A percentile compares a stretch with the other conserved stretches of the same genome.
These are phyloP conservation scores for Cryptocheilus praepositus DNA, from an alignment of 2,888 invertebrate genomes.

Conservation along the genomic window DNA sequence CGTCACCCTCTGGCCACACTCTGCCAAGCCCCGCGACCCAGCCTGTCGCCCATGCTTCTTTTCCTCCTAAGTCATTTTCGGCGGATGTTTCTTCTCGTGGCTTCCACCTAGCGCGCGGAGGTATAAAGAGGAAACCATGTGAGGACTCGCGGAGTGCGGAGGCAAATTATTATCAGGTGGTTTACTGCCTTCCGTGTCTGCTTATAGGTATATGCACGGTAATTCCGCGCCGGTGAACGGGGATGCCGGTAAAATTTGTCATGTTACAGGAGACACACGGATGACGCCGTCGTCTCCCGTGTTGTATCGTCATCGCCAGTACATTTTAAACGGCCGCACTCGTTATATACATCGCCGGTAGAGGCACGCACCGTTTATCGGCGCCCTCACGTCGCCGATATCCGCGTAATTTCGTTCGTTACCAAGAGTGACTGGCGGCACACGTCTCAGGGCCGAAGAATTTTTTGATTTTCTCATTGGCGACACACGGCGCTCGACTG, in stretches of 20 bases:
- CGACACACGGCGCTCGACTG: too few species aligned
- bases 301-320: too few species aligned
- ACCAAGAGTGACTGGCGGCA: too few species aligned
- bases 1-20: background rate
- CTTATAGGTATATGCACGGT: constrained; percentile 2
- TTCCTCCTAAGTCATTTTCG: constrained; percentile 18
- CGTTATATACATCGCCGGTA: too few species aligned
- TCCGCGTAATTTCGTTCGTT: too few species aligned
- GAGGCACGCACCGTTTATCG: too few species aligned
- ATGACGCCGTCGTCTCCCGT: background rate
- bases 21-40: background rate
- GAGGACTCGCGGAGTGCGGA: constrained; percentile 6
- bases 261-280: background rate
- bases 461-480: too few species aligned
- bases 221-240: constrained; percentile 7
- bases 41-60: constrained; percentile 4
- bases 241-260: constrained; percentile 26
- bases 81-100: constrained; percentile 12
- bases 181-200: constrained; percentile 15
- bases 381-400: too few species aligned
- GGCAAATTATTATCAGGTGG: constrained; percentile 24
- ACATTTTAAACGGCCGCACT: too few species aligned
- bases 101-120: constrained; percentile 14
- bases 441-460: too few species aligned
- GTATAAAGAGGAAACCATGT: constrained; percentile 12